phyloP scores from a whole-genome alignment of 2,797 vertebrate genomes.

The Kryptopterus vitreolus region DNA sequence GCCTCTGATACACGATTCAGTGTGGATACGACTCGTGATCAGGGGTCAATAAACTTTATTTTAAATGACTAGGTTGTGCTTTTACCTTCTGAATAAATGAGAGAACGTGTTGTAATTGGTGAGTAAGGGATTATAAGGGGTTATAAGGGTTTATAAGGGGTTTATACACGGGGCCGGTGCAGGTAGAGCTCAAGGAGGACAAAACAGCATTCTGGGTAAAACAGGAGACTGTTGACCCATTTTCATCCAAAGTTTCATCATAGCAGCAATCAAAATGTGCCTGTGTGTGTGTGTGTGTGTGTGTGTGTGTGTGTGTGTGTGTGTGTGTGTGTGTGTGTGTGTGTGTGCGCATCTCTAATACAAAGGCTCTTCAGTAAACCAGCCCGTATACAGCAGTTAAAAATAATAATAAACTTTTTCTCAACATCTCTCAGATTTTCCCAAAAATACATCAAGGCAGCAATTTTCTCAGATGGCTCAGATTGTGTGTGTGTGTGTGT shows the following conservation, averaged over 20 bases:
- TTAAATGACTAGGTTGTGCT: too few species aligned
- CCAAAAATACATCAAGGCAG: constrained; percentile 26
- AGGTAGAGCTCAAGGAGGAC: neutral
- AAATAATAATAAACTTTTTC: constrained; percentile 2
- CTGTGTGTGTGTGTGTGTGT: neutral
- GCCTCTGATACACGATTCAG: too few species aligned
- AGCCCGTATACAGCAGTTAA: constrained; percentile 19
- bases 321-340: neutral
- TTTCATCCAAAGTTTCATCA: neutral
- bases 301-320: neutral
- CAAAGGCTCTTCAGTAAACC: constrained; percentile 19
- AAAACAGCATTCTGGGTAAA: neutral
- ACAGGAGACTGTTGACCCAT: neutral
- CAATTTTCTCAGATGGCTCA: constrained; percentile 20
- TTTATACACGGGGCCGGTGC: too few species aligned
- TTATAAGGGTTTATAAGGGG: too few species aligned
- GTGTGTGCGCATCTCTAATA: neutral
- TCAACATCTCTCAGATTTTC: neutral
- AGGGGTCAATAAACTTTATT: too few species aligned
- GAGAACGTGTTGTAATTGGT: too few species aligned
- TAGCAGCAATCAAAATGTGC: neutral
- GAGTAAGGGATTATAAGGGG: too few species aligned
- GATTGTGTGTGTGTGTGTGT: constrained; percentile 14
- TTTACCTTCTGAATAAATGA: too few species aligned
- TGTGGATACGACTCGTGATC: too few species aligned